These are phyloP conservation scores for Anguilla megastoma DNA, from an alignment of 2,797 vertebrate species.

Conservation along the genomic window DNA sequence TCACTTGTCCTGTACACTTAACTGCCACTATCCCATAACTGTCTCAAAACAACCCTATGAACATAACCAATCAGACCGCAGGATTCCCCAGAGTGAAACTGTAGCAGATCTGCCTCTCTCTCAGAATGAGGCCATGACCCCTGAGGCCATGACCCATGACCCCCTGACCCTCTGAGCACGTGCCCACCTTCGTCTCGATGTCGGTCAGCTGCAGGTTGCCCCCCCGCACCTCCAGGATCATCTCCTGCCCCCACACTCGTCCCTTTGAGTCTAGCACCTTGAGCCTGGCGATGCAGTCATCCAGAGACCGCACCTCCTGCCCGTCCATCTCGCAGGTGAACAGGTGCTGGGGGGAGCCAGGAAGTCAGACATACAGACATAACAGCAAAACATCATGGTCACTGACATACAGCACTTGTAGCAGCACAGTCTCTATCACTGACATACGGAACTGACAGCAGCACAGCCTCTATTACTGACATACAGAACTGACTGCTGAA, in stretches of 20 bases:
- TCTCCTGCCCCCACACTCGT: constrained; percentile 86
- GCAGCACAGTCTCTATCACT: too few relatives aligned
- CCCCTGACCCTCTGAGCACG: not conserved
- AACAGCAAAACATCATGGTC: too few relatives aligned
- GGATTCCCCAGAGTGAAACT: not conserved
- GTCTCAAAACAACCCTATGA: not conserved
- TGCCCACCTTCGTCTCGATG: constrained; percentile 85
- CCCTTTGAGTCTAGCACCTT: constrained; percentile 77
- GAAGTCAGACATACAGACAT: not conserved
- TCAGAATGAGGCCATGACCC: not conserved
- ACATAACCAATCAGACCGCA: not conserved
- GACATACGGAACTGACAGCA: too few relatives aligned
- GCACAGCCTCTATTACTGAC: too few relatives aligned
- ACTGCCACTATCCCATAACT: not conserved
- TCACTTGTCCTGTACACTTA: not conserved
- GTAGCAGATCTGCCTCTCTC: not conserved
- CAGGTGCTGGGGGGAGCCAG: constrained; percentile 75
- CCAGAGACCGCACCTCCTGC: constrained; percentile 57
- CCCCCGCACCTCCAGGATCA: constrained; percentile 77
- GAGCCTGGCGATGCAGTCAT: constrained; percentile 77
- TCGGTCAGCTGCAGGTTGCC: constrained; percentile 78
- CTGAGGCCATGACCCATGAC: not conserved
- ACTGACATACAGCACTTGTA: too few relatives aligned
- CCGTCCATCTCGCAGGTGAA: constrained; percentile 78
- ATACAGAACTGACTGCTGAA: too few relatives aligned